Evolutionary conservation across 2,888 invertebrate genomes (phyloP).

Genomic region (Callimorpha dominula): DNA sequence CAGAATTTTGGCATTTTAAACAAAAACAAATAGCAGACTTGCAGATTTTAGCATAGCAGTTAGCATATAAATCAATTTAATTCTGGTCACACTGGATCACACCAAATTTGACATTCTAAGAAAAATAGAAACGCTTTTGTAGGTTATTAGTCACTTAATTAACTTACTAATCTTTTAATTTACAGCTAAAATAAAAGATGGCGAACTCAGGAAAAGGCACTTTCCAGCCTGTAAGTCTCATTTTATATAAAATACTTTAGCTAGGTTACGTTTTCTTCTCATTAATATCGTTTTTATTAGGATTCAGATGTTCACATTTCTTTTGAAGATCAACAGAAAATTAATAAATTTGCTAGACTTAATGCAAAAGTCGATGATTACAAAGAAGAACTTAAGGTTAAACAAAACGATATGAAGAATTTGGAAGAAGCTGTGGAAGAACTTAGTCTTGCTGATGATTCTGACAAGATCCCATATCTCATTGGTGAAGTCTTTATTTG

Average conservation of each 20-base stretch:
- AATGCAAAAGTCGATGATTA: slow-evolving; percentile 97
- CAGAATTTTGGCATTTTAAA: no score
- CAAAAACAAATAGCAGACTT: no score
- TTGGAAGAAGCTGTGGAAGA: slow-evolving; percentile 97
- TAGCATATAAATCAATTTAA: no score
- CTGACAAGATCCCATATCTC: slow-evolving; percentile 92
- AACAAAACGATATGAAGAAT: slow-evolving; percentile 96
- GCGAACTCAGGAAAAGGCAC: slow-evolving; percentile 87
- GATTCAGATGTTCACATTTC: slow-evolving; percentile 97
- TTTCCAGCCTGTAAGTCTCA: slow-evolving; percentile 89
- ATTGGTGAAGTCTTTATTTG: slow-evolving; percentile 96
- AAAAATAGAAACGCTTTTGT: neutral
- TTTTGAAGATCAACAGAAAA: slow-evolving; percentile 98
- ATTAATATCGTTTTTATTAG: slow-evolving; percentile 77
- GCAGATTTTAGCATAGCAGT: no score
- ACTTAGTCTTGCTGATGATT: slow-evolving; percentile 92
- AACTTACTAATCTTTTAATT: neutral
- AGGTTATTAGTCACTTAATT: neutral
- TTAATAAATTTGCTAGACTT: slow-evolving; percentile 97
- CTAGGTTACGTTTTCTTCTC: slow-evolving; percentile 33
- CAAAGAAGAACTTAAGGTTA: slow-evolving; percentile 94
- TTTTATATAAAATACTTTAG: slow-evolving; percentile 13
- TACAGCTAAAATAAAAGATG: slow-evolving; percentile 54
- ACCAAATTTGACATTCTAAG: no score
- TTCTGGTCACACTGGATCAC: no score